phyloP scores from a whole-genome alignment of 2,888 invertebrate species.

The Panorpa germanica region DNA sequence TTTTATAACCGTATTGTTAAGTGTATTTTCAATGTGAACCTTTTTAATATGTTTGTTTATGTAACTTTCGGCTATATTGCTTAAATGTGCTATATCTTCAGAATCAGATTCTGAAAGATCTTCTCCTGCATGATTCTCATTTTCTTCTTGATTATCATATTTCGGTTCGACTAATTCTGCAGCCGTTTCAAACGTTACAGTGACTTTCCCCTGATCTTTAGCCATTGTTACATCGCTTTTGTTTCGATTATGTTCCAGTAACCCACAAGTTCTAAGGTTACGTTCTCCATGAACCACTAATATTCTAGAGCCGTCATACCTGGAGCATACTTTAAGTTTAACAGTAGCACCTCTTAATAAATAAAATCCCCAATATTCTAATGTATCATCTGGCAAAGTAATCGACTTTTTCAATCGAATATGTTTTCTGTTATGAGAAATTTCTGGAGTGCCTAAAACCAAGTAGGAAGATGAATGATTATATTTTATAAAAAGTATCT shows the following conservation, averaged over 20 bases:
- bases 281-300: slow-evolving; percentile 65
- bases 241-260: slow-evolving; percentile 47
- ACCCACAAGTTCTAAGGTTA: slow-evolving; percentile 56
- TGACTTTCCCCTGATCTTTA: slow-evolving; percentile 34
- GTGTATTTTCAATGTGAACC: slow-evolving; percentile 3
- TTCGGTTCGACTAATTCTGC: slow-evolving; percentile 21
- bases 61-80: slow-evolving; percentile 10
- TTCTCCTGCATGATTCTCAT: slow-evolving; percentile 21
- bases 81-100: too few relatives aligned
- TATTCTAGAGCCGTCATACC: slow-evolving; percentile 59
- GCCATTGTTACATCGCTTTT: slow-evolving; percentile 39
- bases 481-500: too few relatives aligned
- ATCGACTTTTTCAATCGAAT: slow-evolving; percentile 64
- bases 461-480: too few relatives aligned
- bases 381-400: slow-evolving; percentile 63
- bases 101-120: slow-evolving; percentile 19
- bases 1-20: slow-evolving; percentile 9
- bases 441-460: slow-evolving; percentile 45
- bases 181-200: slow-evolving; percentile 36
- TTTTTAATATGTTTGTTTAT: slow-evolving; percentile 1
- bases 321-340: slow-evolving; percentile 58
- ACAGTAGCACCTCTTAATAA: slow-evolving; percentile 60
- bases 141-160: slow-evolving; percentile 16
- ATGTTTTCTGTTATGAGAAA: slow-evolving; percentile 50
- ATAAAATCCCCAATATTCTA: slow-evolving; percentile 82